A percentile compares a stretch with the other conserved stretches of the same genome.
Conservation (phyloP, 2,797 vertebrate species). For the Salmo trutta region DNA sequence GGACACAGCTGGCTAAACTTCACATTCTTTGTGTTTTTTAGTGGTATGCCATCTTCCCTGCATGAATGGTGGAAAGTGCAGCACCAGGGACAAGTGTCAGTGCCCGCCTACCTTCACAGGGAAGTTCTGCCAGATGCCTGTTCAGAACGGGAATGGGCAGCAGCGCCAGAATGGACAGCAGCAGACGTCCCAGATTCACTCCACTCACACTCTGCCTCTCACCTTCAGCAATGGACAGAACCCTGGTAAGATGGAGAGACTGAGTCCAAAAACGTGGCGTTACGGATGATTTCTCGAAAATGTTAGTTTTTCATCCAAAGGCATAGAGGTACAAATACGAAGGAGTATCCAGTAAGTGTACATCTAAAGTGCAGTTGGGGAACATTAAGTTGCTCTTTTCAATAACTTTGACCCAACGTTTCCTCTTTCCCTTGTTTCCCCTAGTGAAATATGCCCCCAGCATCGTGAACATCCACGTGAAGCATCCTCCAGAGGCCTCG, state of each 20-base stretch:
- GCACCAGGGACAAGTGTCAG: constrained; percentile 93
- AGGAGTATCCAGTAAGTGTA: no score
- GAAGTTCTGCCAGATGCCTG: constrained; percentile 93
- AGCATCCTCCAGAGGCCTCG: constrained; percentile 95
- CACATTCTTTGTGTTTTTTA: constrained; percentile 47
- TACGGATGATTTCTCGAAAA: neutral
- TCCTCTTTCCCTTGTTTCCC: constrained; percentile 19
- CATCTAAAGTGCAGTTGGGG: no score
- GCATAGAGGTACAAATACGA: neutral
- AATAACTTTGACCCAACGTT: neutral
- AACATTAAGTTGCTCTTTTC: neutral
- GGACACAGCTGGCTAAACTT: neutral
- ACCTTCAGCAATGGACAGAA: constrained; percentile 89
- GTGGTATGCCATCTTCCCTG: constrained; percentile 98
- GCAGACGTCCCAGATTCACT: constrained; percentile 77
- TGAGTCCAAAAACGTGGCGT: neutral
- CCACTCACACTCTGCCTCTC: constrained; percentile 93
- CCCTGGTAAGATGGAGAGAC: constrained; percentile 80
- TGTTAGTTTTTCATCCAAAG: neutral
- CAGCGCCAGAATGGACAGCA: constrained; percentile 70
- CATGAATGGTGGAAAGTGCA: constrained; percentile 96
- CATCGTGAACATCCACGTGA: constrained; percentile 96
- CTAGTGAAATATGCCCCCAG: constrained; percentile 87
- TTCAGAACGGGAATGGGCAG: constrained; percentile 74
- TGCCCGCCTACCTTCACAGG: constrained; percentile 94